Conservation (phyloP, 2,113 vertebrate species). For the Pluvianellus socialis region DNA sequence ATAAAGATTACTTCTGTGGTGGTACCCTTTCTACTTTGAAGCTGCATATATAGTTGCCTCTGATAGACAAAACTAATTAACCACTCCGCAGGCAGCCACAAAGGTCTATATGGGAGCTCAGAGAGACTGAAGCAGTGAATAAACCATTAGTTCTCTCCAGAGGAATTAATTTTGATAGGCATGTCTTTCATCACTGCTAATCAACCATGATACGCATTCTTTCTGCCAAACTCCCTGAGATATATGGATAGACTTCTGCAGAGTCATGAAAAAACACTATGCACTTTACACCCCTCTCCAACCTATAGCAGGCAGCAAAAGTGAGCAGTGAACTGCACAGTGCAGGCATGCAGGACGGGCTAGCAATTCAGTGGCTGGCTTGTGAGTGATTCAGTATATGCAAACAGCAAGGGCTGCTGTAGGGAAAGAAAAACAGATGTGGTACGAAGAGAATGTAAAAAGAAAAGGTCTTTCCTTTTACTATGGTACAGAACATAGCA, state of each 20-base stretch:
- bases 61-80: background rate
- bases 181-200: background rate
- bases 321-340: background rate
- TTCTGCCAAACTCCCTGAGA: background rate
- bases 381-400: fast-evolving
- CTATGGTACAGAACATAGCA: background rate
- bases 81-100: background rate
- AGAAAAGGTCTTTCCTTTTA: background rate
- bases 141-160: background rate
- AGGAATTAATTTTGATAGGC: background rate
- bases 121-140: background rate
- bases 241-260: background rate
- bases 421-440: background rate
- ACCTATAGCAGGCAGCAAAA: background rate
- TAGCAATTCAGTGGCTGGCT: background rate
- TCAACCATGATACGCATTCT: background rate
- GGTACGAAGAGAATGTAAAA: background rate
- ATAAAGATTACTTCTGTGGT: background rate
- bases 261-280: background rate
- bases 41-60: background rate
- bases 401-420: background rate
- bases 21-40: background rate
- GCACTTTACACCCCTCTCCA: background rate
- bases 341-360: background rate
- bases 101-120: background rate